phyloP scores from a whole-genome alignment of 2,888 invertebrate genomes.

The Epirrhoe alternata region DNA sequence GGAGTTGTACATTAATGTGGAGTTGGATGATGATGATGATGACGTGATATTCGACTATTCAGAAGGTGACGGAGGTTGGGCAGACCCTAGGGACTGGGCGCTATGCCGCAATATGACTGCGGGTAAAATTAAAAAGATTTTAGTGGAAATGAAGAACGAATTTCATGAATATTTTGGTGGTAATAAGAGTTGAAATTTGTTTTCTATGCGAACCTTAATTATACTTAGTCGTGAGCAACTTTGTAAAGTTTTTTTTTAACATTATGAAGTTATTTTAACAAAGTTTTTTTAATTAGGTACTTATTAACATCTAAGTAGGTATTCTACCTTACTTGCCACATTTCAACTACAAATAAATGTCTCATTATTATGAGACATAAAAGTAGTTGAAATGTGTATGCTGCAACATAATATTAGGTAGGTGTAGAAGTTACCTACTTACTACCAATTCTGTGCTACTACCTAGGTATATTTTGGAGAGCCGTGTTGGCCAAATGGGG shows the following conservation, averaged over 20 bases:
- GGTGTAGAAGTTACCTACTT: too few relatives aligned
- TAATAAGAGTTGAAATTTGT: conserved; percentile 1
- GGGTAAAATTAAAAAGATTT: conserved; percentile 56
- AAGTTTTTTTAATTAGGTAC: background rate
- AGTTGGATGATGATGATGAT: conserved; percentile 55
- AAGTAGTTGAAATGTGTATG: too few relatives aligned
- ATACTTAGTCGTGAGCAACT: background rate
- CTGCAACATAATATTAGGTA: too few relatives aligned
- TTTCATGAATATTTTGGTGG: conserved; percentile 41
- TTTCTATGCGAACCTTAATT: background rate
- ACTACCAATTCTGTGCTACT: too few relatives aligned
- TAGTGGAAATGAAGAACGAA: conserved; percentile 55
- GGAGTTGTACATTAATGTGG: conserved; percentile 56
- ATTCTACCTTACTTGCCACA: too few relatives aligned
- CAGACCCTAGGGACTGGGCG: conserved; percentile 58
- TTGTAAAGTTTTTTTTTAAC: background rate
- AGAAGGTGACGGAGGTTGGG: conserved; percentile 62
- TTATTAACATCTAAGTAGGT: too few relatives aligned
- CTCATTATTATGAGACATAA: too few relatives aligned
- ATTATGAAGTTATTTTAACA: background rate
- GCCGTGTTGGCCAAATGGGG: too few relatives aligned
- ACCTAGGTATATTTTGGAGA: too few relatives aligned
- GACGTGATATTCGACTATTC: conserved; percentile 54
- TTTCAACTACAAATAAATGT: too few relatives aligned
- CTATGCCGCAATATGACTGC: conserved; percentile 60